A percentile compares a stretch with the other conserved stretches of the same genome.
These are phyloP conservation scores for Chrysoperla carnea DNA, from an alignment of 1,140 invertebrate genomes.

Conservation along the genomic window DNA sequence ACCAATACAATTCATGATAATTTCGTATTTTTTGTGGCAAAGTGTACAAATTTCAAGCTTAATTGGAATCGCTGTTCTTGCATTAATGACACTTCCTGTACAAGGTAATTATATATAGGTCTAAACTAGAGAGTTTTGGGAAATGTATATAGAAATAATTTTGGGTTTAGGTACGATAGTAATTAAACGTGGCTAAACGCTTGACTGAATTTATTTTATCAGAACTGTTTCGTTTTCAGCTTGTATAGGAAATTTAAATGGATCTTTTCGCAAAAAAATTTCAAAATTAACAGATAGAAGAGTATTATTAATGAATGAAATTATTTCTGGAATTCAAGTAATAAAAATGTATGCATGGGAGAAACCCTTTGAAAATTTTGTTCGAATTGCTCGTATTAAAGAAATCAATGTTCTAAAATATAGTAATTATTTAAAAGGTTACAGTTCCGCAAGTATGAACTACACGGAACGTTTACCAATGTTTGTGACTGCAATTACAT, in stretches of 20 bases:
- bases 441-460: constrained; percentile 49
- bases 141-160: neutral
- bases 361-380: constrained; percentile 40
- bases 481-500: constrained; percentile 52
- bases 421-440: constrained; percentile 48
- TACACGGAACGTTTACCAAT: constrained; percentile 54
- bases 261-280: constrained; percentile 31
- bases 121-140: neutral
- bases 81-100: constrained; percentile 38
- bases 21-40: constrained; percentile 46
- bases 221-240: constrained; percentile 21
- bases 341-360: constrained; percentile 76
- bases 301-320: constrained; percentile 65
- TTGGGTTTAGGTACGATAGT: constrained; percentile 1
- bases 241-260: constrained; percentile 30
- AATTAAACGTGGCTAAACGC: too few species aligned
- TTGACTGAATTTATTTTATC: too few species aligned
- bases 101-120: constrained; percentile 37
- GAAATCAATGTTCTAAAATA: constrained; percentile 50
- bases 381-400: constrained; percentile 28
- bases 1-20: constrained; percentile 40
- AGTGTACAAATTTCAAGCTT: constrained; percentile 46
- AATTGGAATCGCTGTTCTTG: constrained; percentile 44
- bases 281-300: constrained; percentile 48
- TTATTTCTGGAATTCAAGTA: constrained; percentile 50